A percentile compares a stretch with the other conserved stretches of the same genome.
Evolutionary conservation across 2,113 vertebrate genomes (phyloP).

Genomic region (Ondatra zibethicus): DNA sequence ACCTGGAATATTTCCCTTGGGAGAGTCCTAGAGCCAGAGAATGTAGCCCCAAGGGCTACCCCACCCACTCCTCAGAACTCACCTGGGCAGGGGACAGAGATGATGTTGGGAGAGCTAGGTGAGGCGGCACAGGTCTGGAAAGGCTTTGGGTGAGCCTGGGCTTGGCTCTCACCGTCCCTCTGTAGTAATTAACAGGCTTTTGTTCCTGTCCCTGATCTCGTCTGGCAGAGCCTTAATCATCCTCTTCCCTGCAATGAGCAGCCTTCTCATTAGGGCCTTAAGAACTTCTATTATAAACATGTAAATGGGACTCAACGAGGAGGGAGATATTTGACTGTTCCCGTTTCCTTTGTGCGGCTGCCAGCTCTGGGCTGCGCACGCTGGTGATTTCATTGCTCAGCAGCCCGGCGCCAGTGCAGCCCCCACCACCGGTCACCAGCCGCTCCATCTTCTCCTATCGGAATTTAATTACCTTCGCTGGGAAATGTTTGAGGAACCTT

Average conservation of each 20-base stretch:
- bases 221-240: constrained; percentile 85
- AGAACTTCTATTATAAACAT: constrained; percentile 88
- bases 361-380: constrained; percentile 76
- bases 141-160: constrained; percentile 8
- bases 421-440: constrained; percentile 60
- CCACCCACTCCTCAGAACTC: neutral
- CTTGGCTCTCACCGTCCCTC: constrained; percentile 69
- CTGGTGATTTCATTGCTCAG: constrained; percentile 73
- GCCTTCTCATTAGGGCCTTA: constrained; percentile 88
- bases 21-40: neutral
- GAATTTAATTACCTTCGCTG: constrained; percentile 75
- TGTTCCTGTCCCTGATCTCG: constrained; percentile 80
- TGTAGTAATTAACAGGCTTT: constrained; percentile 85
- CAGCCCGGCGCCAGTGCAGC: constrained; percentile 67
- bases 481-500: constrained; percentile 69
- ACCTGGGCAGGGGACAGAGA: neutral
- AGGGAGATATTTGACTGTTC: constrained; percentile 88
- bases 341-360: constrained; percentile 87
- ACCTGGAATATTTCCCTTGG: neutral
- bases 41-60: neutral
- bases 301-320: constrained; percentile 87
- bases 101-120: neutral
- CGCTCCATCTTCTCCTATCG: constrained; percentile 70
- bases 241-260: constrained; percentile 84
- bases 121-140: neutral